Evolutionary conservation across 2,797 vertebrate species (phyloP), one percentile per base, ranked within the genome.

Genomic region (Gadopsis marmoratus): DNA sequence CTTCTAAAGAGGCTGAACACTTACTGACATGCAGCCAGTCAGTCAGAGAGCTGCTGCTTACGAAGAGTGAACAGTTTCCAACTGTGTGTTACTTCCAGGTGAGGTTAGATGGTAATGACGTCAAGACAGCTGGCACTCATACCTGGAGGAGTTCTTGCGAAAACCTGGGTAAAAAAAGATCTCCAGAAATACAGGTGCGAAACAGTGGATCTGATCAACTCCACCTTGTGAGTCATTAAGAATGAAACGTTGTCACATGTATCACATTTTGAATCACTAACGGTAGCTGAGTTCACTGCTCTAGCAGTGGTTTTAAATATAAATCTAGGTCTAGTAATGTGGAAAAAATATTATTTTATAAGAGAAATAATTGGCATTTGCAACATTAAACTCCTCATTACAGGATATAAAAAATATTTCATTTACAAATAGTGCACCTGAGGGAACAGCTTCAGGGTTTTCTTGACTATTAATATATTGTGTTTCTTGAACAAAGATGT

Each of bases 41-140:
- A 43, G 19, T 48, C 55, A 54, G n/a, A 69, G 37, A 79, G 23
- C 45, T 48, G 7, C 64, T 69, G 67, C 70, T 76, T 71, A 77
- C 17, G 31, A 60, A 23, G 45, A 79, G 53, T 23, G 29, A 77
- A 83, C 23, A n/a, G 21, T 60, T 61, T 67, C 26, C 29, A 23
- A 12, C 21, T 9, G 39, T 19, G 9, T 61, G 26, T 80, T 35
- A 29, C 48, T 51, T 74, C 12, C 17, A 56, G 13, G 2, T 21
- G 0, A 63, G 71, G 59, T 71, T 11, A 65, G 29, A 68, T 0
- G 0, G 2, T 17, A 26, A 45, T 73, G 26, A 48, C 1, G 0
- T 51, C 5, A 23, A 68, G 48, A 64, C 67, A 71, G 45, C 58
- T 66, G 69, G 71, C 9, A 7, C 39, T 37, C 16, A 19, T 50